Evolutionary conservation across 2,797 vertebrate genomes (phyloP).

Genomic region (Diglossa cyanea): DNA sequence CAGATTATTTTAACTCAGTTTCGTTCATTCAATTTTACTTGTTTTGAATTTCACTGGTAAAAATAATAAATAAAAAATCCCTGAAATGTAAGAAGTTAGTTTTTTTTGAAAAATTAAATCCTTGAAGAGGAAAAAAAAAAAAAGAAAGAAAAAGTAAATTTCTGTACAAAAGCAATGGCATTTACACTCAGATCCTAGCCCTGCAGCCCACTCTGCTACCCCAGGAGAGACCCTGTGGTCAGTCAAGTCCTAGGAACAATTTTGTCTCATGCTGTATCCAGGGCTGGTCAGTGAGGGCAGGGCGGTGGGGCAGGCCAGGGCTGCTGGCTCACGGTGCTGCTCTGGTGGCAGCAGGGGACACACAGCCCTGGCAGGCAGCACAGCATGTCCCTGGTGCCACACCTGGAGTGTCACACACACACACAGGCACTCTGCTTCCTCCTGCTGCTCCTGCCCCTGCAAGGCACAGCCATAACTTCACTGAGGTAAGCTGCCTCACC

Average conservation of each 20-base stretch:
- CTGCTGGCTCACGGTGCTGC: neutral
- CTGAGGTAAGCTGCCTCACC: neutral
- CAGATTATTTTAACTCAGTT: neutral
- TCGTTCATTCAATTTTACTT: neutral
- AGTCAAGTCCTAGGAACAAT: neutral
- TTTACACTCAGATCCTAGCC: neutral
- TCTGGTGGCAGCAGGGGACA: neutral
- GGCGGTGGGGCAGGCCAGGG: neutral
- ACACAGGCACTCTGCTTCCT: neutral
- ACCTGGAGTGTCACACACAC: neutral
- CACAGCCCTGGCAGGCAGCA: fast-evolving
- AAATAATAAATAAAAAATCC: neutral
- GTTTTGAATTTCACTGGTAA: neutral
- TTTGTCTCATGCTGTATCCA: neutral
- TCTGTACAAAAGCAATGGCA: neutral
- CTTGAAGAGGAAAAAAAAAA: neutral
- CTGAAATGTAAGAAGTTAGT: neutral
- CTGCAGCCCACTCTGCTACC: neutral
- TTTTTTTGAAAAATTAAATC: neutral
- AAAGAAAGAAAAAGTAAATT: neutral
- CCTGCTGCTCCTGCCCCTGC: neutral
- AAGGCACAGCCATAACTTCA: neutral
- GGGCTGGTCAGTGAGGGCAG: neutral
- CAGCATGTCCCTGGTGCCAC: neutral
- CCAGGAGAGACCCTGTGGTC: neutral